Evolutionary conservation across 35 echinoderm and acorn worm species (phyloP).

Genomic region (Lytechinus variegatus): DNA sequence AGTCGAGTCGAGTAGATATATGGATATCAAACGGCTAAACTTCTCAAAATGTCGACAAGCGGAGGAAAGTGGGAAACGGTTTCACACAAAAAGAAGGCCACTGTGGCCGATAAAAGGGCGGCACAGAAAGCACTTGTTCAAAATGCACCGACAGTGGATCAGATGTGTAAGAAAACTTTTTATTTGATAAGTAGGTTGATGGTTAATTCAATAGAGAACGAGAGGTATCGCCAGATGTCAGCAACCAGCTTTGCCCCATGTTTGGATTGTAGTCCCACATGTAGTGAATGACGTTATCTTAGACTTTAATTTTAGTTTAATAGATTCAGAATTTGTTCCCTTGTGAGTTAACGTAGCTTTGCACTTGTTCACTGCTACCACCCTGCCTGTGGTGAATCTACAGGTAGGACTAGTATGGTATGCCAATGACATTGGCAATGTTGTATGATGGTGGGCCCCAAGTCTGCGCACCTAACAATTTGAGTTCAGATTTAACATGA

Average conservation of each 20-base stretch:
- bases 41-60: conserved; percentile 31
- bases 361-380: too few species aligned
- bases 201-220: neutral
- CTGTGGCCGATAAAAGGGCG: conserved; percentile 83
- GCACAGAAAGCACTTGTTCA: conserved; percentile 70
- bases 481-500: too few species aligned
- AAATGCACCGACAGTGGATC: conserved; percentile 64
- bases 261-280: neutral
- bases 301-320: too few species aligned
- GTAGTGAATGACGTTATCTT: neutral
- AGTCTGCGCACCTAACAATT: too few species aligned
- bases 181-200: neutral
- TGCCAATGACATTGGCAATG: too few species aligned
- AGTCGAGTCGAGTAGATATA: too few species aligned
- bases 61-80: conserved; percentile 81
- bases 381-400: too few species aligned
- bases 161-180: conserved; percentile 54
- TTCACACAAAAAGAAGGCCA: conserved; percentile 83
- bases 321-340: too few species aligned
- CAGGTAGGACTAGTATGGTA: too few species aligned
- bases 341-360: too few species aligned
- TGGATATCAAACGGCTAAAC: neutral
- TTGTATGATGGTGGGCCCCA: too few species aligned
- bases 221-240: neutral
- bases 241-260: neutral